Evolutionary conservation across 2,888 invertebrate genomes (phyloP).

Genomic region (Drosophila birchii): DNA sequence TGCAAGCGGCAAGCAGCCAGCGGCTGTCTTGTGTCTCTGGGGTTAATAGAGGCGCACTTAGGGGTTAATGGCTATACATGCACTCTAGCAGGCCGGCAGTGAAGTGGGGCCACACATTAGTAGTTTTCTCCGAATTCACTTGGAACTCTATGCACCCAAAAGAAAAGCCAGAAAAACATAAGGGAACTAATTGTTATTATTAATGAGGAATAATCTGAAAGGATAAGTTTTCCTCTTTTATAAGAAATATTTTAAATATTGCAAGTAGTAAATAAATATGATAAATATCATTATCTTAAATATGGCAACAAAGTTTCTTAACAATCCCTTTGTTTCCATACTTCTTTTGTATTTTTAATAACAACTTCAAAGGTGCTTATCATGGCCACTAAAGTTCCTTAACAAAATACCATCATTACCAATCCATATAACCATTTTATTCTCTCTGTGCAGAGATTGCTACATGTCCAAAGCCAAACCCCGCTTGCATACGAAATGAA

Average conservation of each 20-base stretch:
- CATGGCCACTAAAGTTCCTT: background rate
- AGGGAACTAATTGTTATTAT: background rate
- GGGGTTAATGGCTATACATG: constrained; percentile 67
- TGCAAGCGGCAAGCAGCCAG: constrained; percentile 13
- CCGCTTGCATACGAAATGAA: constrained; percentile 24
- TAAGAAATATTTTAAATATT: background rate
- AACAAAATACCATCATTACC: constrained; percentile 8
- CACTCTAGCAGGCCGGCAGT: constrained; percentile 21
- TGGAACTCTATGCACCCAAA: background rate
- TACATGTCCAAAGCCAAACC: constrained; percentile 32
- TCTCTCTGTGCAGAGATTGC: constrained; percentile 10
- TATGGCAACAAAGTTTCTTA: background rate
- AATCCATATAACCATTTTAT: constrained; percentile 8
- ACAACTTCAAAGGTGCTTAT: background rate
- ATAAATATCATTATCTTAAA: background rate
- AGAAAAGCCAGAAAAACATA: background rate
- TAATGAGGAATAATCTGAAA: background rate
- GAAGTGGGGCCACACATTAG: constrained; percentile 9
- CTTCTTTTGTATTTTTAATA: background rate
- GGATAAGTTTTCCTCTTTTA: background rate
- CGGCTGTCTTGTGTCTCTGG: constrained; percentile 30
- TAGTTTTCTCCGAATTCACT: constrained; percentile 22
- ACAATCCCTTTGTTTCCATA: background rate
- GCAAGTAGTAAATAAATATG: background rate
- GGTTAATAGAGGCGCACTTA: constrained; percentile 68